Evolutionary conservation across 1,140 invertebrate species (phyloP).

Genomic region (Tetraneura akinire): DNA sequence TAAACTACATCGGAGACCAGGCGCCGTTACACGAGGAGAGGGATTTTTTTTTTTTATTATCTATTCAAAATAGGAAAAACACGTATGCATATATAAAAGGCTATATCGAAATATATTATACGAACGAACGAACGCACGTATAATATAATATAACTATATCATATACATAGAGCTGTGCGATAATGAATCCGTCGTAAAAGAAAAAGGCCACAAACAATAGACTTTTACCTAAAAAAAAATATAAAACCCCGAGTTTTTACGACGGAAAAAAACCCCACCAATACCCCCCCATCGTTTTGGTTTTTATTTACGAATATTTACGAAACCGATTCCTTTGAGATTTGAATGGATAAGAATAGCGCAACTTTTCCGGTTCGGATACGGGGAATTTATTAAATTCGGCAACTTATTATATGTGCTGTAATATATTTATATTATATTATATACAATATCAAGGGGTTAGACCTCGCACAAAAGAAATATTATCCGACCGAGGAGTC

Average conservation of each 20-base stretch:
- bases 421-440: no score
- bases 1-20: constrained; percentile 1
- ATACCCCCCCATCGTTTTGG: no score
- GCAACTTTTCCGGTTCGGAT: constrained; percentile 32
- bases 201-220: constrained; percentile 44
- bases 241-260: constrained; percentile 25
- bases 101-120: no score
- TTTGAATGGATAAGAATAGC: constrained; percentile 41
- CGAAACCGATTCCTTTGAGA: constrained; percentile 40
- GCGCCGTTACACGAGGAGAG: constrained; percentile 28
- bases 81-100: constrained; percentile 17
- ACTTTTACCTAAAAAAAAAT: constrained; percentile 40
- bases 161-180: not conserved
- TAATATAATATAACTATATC: not conserved
- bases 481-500: not conserved
- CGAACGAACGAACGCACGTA: not conserved
- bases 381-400: constrained; percentile 37
- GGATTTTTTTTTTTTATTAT: constrained; percentile 43
- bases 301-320: constrained; percentile 46
- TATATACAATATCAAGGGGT: not conserved
- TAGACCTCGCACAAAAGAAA: not conserved
- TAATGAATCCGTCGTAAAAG: constrained; percentile 49
- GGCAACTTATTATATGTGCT: no score
- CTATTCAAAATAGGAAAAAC: constrained; percentile 47
- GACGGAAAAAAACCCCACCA: constrained; percentile 25